Evolutionary conservation across 2,113 vertebrate species (phyloP), one percentile per base, ranked within the genome.

Genomic region (Eubucco bourcierii): DNA sequence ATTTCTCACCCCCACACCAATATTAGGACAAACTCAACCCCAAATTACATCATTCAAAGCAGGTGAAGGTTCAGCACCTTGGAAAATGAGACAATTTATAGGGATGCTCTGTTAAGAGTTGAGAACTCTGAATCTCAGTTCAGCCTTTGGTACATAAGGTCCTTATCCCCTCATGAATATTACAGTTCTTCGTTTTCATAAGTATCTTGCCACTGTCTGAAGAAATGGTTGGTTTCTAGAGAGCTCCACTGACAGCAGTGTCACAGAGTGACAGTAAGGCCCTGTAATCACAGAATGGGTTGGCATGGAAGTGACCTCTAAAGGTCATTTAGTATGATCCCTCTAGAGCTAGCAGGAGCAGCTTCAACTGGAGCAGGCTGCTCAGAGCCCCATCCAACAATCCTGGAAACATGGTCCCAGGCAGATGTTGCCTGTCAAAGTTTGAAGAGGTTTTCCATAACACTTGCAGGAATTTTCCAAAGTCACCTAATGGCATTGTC

Each of bases 401-500:
- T 33, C 39, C 20, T 67, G 44, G 72, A 77, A 72, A 28, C 28
- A 19, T 52, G 3, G 3, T 64, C 28, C 28, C 2, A 6, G 59
- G 70, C 11, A 3, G 17, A 3, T 21, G 34, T 25, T 61, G 27
- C 20, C 15, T 0, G 0, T 44, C 34, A 15, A 55, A 23, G 29
- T 59, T 23, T 66, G 66, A 50, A 72, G 58, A 33, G 80, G 60
- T 25, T 84, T 87, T 37, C 37, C 25, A 18, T 14, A 59, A 17
- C 17, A 61, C 5, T 23, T 74, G 61, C 9, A 55, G 55, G 41
- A 94, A 31, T 18, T 80, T 56, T 78, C 41, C 65, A 53, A 79
- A 87, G 80, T 64, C 37, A 33, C 24, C 33, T 71, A 61, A 21
- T 2, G 53, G 47, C n/a, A 76, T 5, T 2, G 25, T 8, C 50